phyloP scores from a whole-genome alignment of 2,797 vertebrate species.

The Paedocypris micromegethes region DNA sequence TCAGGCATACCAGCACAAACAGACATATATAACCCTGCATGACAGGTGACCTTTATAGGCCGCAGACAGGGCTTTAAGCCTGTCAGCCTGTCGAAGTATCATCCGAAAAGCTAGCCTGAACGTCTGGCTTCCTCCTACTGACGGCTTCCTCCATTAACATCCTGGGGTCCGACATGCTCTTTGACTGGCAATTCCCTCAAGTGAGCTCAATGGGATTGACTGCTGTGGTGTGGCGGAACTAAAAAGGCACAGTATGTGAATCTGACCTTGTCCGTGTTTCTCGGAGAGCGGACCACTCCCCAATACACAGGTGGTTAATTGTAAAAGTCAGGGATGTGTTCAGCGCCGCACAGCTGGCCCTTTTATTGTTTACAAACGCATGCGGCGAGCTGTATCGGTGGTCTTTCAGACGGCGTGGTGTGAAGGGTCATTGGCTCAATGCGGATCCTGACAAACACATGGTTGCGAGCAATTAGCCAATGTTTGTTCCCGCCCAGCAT shows the following conservation, averaged over 20 bases:
- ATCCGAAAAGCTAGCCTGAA: slow-evolving; percentile 39
- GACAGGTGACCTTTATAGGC: slow-evolving; percentile 49
- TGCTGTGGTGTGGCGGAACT: slow-evolving; percentile 32
- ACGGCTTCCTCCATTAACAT: slow-evolving; percentile 36
- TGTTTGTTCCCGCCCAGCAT: slow-evolving; percentile 61
- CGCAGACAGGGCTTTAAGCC: slow-evolving; percentile 33
- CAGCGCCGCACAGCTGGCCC: slow-evolving; percentile 3
- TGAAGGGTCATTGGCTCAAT: slow-evolving; percentile 36
- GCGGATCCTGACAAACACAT: slow-evolving; percentile 59
- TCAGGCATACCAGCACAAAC: slow-evolving; percentile 35
- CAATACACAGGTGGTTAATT: slow-evolving; percentile 40
- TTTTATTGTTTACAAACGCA: slow-evolving; percentile 36
- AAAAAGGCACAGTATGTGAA: slow-evolving; percentile 13
- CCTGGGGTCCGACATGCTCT: slow-evolving; percentile 40
- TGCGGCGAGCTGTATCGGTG: slow-evolving; percentile 13
- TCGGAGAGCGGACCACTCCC: slow-evolving; percentile 4
- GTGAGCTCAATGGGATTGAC: slow-evolving; percentile 26
- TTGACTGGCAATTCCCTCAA: slow-evolving; percentile 55
- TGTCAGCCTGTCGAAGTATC: slow-evolving; percentile 43
- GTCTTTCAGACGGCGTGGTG: slow-evolving; percentile 7
- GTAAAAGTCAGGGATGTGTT: slow-evolving; percentile 39
- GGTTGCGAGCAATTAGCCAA: slow-evolving; percentile 65
- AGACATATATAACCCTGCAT: slow-evolving; percentile 48
- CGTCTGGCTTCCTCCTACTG: slow-evolving; percentile 25
- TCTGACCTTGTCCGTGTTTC: slow-evolving; percentile 32